Evolutionary conservation across 2,888 invertebrate genomes (phyloP).

Genomic region (Mechanitis messenoides): DNA sequence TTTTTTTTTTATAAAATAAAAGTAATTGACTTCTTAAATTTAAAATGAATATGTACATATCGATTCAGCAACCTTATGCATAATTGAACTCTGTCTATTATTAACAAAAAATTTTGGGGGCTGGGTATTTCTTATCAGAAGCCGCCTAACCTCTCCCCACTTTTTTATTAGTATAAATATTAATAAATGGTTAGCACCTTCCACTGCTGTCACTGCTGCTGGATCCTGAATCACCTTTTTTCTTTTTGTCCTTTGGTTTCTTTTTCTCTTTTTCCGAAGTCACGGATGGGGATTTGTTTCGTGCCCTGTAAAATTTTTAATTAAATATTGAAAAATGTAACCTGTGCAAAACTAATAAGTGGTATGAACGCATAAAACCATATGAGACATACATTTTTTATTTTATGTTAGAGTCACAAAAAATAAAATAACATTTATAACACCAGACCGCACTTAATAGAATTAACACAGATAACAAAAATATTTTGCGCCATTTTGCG

Average conservation of each 20-base stretch:
- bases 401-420: background rate
- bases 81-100: no score
- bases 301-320: slow-evolving; percentile 78
- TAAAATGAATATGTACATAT: no score
- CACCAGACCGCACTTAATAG: slow-evolving; percentile 10
- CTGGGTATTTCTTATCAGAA: background rate
- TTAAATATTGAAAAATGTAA: slow-evolving; percentile 1
- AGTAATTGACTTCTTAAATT: no score
- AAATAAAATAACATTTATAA: background rate
- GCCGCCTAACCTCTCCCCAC: slow-evolving; percentile 22
- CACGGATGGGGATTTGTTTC: slow-evolving; percentile 83
- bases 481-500: slow-evolving; percentile 20
- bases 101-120: no score
- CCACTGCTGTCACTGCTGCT: slow-evolving; percentile 89
- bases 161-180: slow-evolving; percentile 7
- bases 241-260: slow-evolving; percentile 77
- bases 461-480: slow-evolving; percentile 17
- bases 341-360: no score
- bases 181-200: slow-evolving; percentile 55
- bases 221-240: slow-evolving; percentile 83
- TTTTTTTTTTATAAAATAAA: no score
- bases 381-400: no score
- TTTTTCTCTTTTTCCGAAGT: slow-evolving; percentile 85
- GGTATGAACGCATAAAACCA: no score
- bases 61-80: no score